Conservation (phyloP, 2,113 vertebrate genomes). For the Halcyon malimbica region DNA sequence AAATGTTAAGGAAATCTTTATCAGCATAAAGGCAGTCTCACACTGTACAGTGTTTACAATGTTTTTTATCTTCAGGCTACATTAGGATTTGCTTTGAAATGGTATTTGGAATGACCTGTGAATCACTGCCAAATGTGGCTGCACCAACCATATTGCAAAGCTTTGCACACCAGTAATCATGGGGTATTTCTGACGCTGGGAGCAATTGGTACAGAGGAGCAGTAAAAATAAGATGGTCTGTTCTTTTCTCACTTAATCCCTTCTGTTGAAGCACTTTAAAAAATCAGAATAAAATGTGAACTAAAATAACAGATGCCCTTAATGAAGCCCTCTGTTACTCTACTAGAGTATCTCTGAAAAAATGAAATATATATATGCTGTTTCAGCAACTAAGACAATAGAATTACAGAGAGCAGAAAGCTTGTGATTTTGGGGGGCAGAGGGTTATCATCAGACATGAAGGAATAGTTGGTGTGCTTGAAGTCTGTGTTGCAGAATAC, state of each 20-base stretch:
- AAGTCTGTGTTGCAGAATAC: not conserved
- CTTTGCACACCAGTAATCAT: constrained; percentile 30
- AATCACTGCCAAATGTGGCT: constrained; percentile 24
- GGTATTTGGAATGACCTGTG: constrained; percentile 46
- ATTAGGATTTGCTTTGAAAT: constrained; percentile 49
- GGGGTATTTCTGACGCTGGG: constrained; percentile 23
- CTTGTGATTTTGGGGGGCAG: constrained; percentile 48
- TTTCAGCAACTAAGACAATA: constrained; percentile 63
- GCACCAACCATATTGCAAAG: constrained; percentile 47
- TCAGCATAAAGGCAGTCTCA: not conserved
- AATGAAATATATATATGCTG: constrained; percentile 46
- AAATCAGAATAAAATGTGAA: constrained; percentile 77
- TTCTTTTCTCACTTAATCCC: constrained; percentile 58
- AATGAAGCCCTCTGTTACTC: constrained; percentile 73
- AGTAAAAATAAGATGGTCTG: constrained; percentile 61
- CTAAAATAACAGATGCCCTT: constrained; percentile 70
- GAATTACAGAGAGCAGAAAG: constrained; percentile 30
- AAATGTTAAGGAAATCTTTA: constrained; percentile 36
- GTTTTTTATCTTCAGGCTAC: constrained; percentile 32
- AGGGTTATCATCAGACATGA: not conserved
- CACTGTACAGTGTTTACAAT: not conserved
- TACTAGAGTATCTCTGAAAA: constrained; percentile 26
- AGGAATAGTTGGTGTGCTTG: not conserved
- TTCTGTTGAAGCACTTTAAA: constrained; percentile 67
- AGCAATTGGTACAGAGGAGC: constrained; percentile 34